Evolutionary conservation across 2,888 invertebrate genomes (phyloP), one percentile per base, ranked within the genome.

Genomic region (Lissocephala sabroskyi): DNA sequence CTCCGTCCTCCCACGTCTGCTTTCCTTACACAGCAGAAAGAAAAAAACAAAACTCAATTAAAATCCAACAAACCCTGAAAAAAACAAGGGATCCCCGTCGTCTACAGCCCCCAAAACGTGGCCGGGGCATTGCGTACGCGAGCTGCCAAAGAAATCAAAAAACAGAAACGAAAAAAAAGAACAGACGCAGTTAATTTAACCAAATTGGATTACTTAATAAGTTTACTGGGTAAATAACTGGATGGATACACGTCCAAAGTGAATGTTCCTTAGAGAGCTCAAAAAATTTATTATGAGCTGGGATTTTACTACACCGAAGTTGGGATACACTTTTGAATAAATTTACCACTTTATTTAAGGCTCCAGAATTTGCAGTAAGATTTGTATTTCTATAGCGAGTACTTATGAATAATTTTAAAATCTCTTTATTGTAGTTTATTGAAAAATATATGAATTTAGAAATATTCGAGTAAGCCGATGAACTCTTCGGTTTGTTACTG

Each of bases 141-240:
- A 54, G 50, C 37, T 39, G 49, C 35, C 41, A 50, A 51, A 44
- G 48, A 36, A 54, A 13, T 42, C 59, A 55, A 56, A 60, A 59
- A 56, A 35, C 14, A 35, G n/a, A n/a, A n/a, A n/a, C 35, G 17
- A 35, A 16, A 35, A 16, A 35, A 30, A 14, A 16, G 40, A 11
- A 29, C 36, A 57, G 60, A 73, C 64, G 65, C 65, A 67, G 73
- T 71, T 79, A 80, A 81, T 79, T 81, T 78, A 71, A 65, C 74
- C 79, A 78, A 80, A 80, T 80, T 79, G 78, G 79, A 77, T 80
- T 81, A 80, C 79, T 79, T 78, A 81, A 80, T 79, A 71, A 76
- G 75, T 81, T 81, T 78, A 79, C 79, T 73, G 77, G 66, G 63
- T 73, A 65, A 70, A 73, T 66, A 68, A 65, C 65, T 52, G 52